A percentile compares a stretch with the other conserved stretches of the same genome.
Conservation (phyloP, 2,797 vertebrate genomes). For the Euphonia xanthogaster region DNA sequence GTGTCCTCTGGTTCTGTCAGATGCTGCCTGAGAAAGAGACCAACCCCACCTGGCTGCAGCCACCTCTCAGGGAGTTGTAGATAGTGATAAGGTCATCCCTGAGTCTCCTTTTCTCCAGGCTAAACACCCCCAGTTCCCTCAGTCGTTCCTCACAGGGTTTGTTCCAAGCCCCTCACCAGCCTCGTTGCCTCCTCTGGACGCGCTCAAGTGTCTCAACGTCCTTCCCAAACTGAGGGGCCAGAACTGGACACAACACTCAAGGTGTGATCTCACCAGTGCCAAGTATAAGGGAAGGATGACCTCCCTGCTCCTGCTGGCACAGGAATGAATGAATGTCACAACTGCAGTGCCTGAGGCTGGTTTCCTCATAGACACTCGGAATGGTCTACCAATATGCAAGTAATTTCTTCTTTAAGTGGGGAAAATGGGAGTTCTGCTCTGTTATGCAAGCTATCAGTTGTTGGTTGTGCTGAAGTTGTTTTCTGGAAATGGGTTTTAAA, state of each 20-base stretch:
- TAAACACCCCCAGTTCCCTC: background rate
- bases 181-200: fast-evolving
- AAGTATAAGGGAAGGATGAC: background rate
- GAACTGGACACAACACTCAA: background rate
- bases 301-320: background rate
- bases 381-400: background rate
- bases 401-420: background rate
- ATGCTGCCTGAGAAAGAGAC: background rate
- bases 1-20: background rate
- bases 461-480: background rate
- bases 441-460: background rate
- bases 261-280: background rate
- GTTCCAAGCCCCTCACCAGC: background rate
- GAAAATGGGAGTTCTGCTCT: background rate
- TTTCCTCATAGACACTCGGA: background rate
- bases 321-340: background rate
- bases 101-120: background rate
- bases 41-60: background rate
- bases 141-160: background rate
- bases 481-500: background rate
- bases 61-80: background rate
- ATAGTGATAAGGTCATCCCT: background rate
- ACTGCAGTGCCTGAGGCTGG: background rate
- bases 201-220: background rate
- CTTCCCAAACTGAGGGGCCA: background rate